Percentiles rank a stretch among this genome's conserved stretches.
phyloP scores from a whole-genome alignment of 2,113 vertebrate genomes.

The Tautogolabrus adspersus region DNA sequence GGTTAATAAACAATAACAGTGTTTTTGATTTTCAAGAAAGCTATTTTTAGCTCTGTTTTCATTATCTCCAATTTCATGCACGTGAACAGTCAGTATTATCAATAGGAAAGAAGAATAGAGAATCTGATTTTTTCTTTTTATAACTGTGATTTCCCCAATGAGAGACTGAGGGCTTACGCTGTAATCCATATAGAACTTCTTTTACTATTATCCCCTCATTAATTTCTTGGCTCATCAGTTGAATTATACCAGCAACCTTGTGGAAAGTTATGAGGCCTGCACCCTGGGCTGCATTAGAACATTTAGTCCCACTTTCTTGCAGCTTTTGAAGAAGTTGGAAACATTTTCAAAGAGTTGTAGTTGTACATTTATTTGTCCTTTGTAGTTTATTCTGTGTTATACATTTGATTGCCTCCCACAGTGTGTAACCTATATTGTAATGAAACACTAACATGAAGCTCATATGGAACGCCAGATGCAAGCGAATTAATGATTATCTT shows the following conservation, averaged over 20 bases:
- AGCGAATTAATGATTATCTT: conserved; percentile 59
- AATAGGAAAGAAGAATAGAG: no score
- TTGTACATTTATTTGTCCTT: conserved; percentile 2
- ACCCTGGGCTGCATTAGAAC: conserved; percentile 6
- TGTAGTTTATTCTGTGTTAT: conserved; percentile 15
- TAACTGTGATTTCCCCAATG: background rate
- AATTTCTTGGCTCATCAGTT: conserved; percentile 25
- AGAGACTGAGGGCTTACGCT: background rate
- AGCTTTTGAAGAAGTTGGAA: background rate
- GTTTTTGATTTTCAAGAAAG: no score
- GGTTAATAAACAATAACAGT: no score
- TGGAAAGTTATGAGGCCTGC: background rate
- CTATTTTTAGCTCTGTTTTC: no score
- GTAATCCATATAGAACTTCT: conserved; percentile 25
- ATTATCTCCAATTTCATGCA: no score
- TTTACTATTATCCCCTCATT: conserved; percentile 17
- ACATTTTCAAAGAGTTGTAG: background rate
- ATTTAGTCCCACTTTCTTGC: conserved; percentile 11
- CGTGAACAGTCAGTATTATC: no score
- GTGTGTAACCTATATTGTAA: conserved; percentile 43
- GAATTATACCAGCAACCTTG: conserved; percentile 25
- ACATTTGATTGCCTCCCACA: conserved; percentile 14
- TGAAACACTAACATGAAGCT: conserved; percentile 4
- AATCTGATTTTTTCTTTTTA: background rate
- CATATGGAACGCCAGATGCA: conserved; percentile 48